Base-by-base conservation (phyloP, 2,888 invertebrate genomes). In the Gryllus longicercus region DNA sequence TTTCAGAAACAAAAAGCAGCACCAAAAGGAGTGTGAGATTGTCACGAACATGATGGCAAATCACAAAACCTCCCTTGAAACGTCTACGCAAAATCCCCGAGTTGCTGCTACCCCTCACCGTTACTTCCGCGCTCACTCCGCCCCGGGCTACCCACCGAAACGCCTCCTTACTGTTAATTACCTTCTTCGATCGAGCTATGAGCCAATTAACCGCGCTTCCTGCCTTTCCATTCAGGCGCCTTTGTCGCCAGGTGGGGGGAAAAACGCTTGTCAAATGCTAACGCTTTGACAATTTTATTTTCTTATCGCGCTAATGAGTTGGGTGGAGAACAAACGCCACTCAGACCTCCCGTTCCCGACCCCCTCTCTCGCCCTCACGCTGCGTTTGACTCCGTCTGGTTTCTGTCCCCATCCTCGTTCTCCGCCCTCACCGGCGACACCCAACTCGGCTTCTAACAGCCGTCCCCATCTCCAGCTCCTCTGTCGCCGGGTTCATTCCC, bases 241-340 rank as follows among this genome's bases (percentile, higher is more conserved):
- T 63, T 63, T 63, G 63, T 63, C 63, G n/a, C 63, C 14, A 63
- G 63, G 63, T 63, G 63, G 16, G 63, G n/a, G n/a, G 4, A 14
- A n/a, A 63, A 63, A 63, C 63, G 63, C 63, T 63, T 63, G 63
- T 63, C 63, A 63, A 63, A 63, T n/a, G 63, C n/a, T 63, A 63
- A 63, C 16, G 63, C 63, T 63, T 63, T 63, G 63, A 63, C n/a
- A 63, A 63, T 63, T 63, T 63, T 63, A 63, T 63, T 63, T 63
- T 63, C 63, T 63, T 63, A 63, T 63, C 63, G 14, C 63, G 63
- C 63, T 63, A 63, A 63, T 63, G 63, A 63, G 63, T 63, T 63
- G 63, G 63, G 16, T 11, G n/a, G 63, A 63, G 63, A 63, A 63
- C 63, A 63, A 63, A 63, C 63, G 63, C 63, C n/a, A 63, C 8